Base-by-base conservation (phyloP, 2,888 invertebrate species). In the Lasioglossum leucozonium region DNA sequence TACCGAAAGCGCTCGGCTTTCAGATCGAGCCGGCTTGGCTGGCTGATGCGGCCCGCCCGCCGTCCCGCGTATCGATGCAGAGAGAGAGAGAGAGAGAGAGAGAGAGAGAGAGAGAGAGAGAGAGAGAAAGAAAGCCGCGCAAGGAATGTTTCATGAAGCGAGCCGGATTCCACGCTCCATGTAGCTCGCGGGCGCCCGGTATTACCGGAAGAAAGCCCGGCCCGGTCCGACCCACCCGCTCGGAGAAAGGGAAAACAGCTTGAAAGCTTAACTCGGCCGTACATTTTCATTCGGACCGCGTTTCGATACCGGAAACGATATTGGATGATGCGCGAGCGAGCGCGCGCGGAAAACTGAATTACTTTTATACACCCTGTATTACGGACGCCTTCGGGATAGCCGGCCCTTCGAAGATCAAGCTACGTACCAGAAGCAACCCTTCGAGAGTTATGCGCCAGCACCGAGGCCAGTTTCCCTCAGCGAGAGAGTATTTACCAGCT, bases 231-330 rank as follows among this genome's bases (percentile, higher is more conserved):
- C n/a, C n/a, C n/a, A n/a, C n/a, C 40, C 37, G 69, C 22, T n/a
- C 3, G n/a, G 55, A n/a, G 51, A 18, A 26, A n/a, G 74, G 37
- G 34, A 65, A 18, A 76, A 76, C 72, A 76, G 82, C 72, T 82
- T 65, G 82, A 81, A 72, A 82, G 76, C 82, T 76, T 65, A 81
- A 83, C 72, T 76, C 62, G 62, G 16, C 82, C 81, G 82, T 77
- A 71, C 77, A 69, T 84, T 82, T 69, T 82, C 47, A 77, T 77
- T 82, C 83, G 11, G 11, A 37, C 69, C 58, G 77, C 82, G 82
- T 73, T 77, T 77, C 82, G 72, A 82, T 77, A 55, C 65, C 44
- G 44, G 81, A 30, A 76, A 81, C 82, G 82, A 84, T 84, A 77
- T 84, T 82, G 77, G 69, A 77, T 77, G 77, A 84, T 55, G 69